Conservation (phyloP, 2,113 vertebrate genomes). For the Lepus europaeus region DNA sequence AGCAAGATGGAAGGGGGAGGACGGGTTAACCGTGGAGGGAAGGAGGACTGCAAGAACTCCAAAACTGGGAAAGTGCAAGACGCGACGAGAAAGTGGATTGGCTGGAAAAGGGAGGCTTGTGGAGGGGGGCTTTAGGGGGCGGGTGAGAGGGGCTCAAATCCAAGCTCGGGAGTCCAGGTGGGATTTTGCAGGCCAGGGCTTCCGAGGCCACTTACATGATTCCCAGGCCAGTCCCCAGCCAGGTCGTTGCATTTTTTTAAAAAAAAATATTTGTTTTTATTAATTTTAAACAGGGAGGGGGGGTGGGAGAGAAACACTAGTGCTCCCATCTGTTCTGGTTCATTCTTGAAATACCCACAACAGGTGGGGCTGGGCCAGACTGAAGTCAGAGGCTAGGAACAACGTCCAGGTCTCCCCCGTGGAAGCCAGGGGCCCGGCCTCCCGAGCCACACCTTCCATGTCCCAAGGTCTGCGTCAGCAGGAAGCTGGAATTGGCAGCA, state of each 20-base stretch:
- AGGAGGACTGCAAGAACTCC: background rate
- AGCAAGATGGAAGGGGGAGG: background rate
- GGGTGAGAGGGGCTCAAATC: background rate
- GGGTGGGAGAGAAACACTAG: too few species aligned
- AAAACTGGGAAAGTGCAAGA: background rate
- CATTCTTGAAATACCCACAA: too few species aligned
- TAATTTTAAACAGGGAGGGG: too few species aligned
- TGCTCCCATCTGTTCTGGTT: background rate
- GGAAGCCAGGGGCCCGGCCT: too few species aligned
- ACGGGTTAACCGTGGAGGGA: too few species aligned
- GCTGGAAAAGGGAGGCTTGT: background rate
- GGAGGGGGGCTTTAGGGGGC: rapidly evolving
- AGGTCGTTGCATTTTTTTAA: background rate
- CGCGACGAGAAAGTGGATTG: background rate
- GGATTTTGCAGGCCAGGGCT: background rate
- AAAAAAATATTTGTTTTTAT: background rate
- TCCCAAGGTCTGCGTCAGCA: too few species aligned
- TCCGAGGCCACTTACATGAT: background rate
- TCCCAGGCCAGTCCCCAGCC: background rate
- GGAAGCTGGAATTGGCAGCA: too few species aligned
- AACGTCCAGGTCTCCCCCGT: too few species aligned
- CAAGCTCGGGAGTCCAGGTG: background rate
- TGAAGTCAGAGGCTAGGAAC: too few species aligned
- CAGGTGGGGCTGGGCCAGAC: too few species aligned
- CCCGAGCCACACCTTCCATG: too few species aligned